Base-by-base conservation (phyloP, 2,113 vertebrate species). In the Bolborhynchus lineola region DNA sequence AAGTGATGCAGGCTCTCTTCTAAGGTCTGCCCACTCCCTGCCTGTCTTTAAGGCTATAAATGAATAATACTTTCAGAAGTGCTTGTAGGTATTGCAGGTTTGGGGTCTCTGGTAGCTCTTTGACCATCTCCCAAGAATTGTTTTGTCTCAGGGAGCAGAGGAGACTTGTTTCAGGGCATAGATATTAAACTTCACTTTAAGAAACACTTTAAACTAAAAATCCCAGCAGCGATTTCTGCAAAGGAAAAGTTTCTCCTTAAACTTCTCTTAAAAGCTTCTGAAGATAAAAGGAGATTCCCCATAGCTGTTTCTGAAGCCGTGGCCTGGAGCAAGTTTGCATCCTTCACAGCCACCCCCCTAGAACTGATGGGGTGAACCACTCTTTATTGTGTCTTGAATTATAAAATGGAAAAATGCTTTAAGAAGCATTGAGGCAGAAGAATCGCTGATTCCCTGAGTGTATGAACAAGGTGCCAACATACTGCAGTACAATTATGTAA, bases 201-300 rank as follows among this genome's bases (percentile, higher is more conserved):
- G 91, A 90, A 52, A 1, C 31, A 26, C 79, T 92, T 92, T 29
- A 11, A 93, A 67, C 39, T 90, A 33, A 78, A 95, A 95, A 21
- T n/a, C 13, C 65, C 86, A 47, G 46, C 26, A 17, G 53, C 41
- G 39, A 18, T 88, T 93, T 93, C 93, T 94, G 72, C 88, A 78
- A 75, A 92, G 42, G 68, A 80, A 72, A 82, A 86, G 10, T 68
- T 24, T 96, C 16, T 89, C 63, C 59, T 59, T 85, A 77, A 86
- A 39, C 31, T 28, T 92, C 31, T 87, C 25, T 31, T 88, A 55
- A 86, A 92, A 71, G 59, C 93, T 83, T 78, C 60, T 88, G 72
- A 92, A 91, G 91, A 96, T 95, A 76, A 95, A 95, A 95, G 68
- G 76, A 94, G 63, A 87, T 95, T 96, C 95, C 84, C 91, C 35